Evolutionary conservation across 1,140 invertebrate genomes (phyloP).

Genomic region (Tetramorium alpestre): DNA sequence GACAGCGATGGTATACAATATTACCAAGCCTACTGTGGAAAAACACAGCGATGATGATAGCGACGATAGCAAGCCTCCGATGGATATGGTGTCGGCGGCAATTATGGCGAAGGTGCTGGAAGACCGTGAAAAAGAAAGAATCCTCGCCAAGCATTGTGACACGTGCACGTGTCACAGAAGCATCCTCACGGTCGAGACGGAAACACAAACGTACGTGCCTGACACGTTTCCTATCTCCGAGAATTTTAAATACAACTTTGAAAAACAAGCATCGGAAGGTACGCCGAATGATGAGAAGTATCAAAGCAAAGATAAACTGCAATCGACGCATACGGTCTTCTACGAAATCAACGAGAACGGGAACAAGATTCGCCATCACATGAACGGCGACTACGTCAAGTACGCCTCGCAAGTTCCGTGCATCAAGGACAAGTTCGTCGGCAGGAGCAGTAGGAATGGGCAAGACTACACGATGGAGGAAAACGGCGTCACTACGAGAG

Average conservation of each 20-base stretch:
- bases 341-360: slow-evolving; percentile 62
- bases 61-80: slow-evolving; percentile 86
- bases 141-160: slow-evolving; percentile 91
- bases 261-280: slow-evolving; percentile 50
- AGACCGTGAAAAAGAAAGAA: slow-evolving; percentile 91
- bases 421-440: slow-evolving; percentile 63
- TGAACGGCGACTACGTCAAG: slow-evolving; percentile 59
- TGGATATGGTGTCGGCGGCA: slow-evolving; percentile 95
- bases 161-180: slow-evolving; percentile 90
- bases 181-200: slow-evolving; percentile 80
- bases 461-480: slow-evolving; percentile 52
- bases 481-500: slow-evolving; percentile 20
- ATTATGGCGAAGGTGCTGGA: slow-evolving; percentile 97
- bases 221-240: slow-evolving; percentile 52
- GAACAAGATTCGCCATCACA: slow-evolving; percentile 52
- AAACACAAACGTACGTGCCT: slow-evolving; percentile 76
- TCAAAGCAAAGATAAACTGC: slow-evolving; percentile 53
- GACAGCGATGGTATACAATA: slow-evolving; percentile 95
- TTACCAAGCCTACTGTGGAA: slow-evolving; percentile 83
- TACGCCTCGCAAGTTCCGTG: slow-evolving; percentile 21
- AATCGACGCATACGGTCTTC: slow-evolving; percentile 47
- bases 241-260: slow-evolving; percentile 27
- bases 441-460: slow-evolving; percentile 36
- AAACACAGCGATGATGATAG: slow-evolving; percentile 81
- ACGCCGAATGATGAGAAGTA: slow-evolving; percentile 55